These are phyloP conservation scores for Drosophila mauritiana DNA, from an alignment of 1,140 invertebrate species.

Conservation along the genomic window DNA sequence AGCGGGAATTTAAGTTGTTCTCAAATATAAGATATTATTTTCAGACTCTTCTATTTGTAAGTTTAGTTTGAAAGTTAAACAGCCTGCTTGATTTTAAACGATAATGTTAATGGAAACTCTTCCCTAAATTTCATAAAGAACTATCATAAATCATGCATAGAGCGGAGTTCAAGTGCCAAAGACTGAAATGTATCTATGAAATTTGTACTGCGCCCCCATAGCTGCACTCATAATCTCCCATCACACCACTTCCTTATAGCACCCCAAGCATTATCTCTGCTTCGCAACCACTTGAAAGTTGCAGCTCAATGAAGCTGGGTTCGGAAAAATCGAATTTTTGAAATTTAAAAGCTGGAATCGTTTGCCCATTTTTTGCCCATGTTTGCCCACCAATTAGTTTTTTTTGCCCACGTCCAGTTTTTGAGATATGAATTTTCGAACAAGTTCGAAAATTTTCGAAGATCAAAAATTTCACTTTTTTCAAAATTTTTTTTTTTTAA, in stretches of 20 bases:
- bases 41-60: no score
- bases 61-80: no score
- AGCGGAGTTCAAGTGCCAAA: conserved; percentile 2
- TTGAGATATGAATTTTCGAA: no score
- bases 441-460: no score
- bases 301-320: no score
- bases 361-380: no score
- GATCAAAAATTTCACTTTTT: no score
- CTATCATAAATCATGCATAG: neutral
- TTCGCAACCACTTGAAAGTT: conserved; percentile 15
- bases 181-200: neutral
- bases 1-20: neutral
- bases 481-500: no score
- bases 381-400: no score
- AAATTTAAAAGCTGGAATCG: no score
- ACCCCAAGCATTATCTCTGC: conserved; percentile 11
- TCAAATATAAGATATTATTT: neutral
- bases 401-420: no score
- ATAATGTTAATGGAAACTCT: neutral
- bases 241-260: conserved; percentile 30
- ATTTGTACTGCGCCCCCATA: neutral
- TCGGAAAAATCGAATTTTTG: no score
- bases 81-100: neutral
- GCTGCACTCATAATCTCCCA: neutral
- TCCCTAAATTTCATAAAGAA: neutral